Percentiles rank a stretch among this genome's conserved stretches.
phyloP scores from a whole-genome alignment of 2,113 vertebrate genomes.

The Syngnathus typhle region DNA sequence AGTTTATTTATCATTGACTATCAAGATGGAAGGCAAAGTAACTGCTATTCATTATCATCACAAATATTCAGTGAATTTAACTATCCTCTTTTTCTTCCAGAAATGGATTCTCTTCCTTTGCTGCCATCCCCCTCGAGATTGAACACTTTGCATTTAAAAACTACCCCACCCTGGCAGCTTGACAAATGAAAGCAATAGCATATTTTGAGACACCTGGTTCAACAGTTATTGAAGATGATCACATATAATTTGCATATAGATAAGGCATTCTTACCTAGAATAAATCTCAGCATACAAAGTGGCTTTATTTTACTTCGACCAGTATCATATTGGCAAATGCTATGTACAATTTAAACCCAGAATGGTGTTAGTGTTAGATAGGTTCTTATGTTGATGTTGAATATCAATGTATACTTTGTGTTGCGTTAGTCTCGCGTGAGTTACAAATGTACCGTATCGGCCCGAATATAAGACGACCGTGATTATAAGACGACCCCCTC shows the following conservation, averaged over 20 bases:
- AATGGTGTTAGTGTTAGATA: slow-evolving; percentile 42
- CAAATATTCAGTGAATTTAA: slow-evolving; percentile 34
- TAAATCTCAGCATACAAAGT: slow-evolving; percentile 74
- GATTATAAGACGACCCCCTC: no score
- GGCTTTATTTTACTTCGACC: slow-evolving; percentile 40
- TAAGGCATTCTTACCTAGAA: slow-evolving; percentile 68
- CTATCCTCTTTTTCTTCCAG: slow-evolving; percentile 27
- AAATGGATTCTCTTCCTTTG: slow-evolving; percentile 57
- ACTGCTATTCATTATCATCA: slow-evolving; percentile 55
- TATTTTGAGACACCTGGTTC: slow-evolving; percentile 65
- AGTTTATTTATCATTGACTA: slow-evolving; percentile 48
- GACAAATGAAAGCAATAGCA: slow-evolving; percentile 66
- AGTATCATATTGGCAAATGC: slow-evolving; percentile 48
- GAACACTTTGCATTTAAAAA: slow-evolving; percentile 57
- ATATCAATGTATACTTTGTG: no score
- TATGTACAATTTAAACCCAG: slow-evolving; percentile 34
- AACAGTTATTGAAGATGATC: slow-evolving; percentile 73
- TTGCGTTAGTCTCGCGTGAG: no score
- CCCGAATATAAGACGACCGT: no score
- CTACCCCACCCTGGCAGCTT: slow-evolving; percentile 54
- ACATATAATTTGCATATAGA: slow-evolving; percentile 77
- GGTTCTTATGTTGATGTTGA: no score
- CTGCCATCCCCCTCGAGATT: slow-evolving; percentile 54
- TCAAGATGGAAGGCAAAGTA: slow-evolving; percentile 53
- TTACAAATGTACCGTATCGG: no score